Percentiles rank a stretch among this genome's conserved stretches.
phyloP scores from a whole-genome alignment of 2,113 vertebrate genomes.

The Scomber scombrus region DNA sequence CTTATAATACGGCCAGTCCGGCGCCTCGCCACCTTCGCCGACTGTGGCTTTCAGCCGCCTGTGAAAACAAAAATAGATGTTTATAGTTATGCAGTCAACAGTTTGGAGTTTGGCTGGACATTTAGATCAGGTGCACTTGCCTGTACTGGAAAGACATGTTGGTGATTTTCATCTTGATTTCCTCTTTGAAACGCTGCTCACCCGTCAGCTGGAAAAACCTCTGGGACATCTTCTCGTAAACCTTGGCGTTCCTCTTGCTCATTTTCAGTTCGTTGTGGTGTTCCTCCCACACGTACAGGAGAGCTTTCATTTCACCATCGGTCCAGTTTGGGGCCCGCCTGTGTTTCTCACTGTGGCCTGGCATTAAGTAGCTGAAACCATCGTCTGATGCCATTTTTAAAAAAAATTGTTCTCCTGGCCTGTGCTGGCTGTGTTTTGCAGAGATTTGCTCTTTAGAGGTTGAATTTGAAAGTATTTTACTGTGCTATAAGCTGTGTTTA shows the following conservation, averaged over 20 bases:
- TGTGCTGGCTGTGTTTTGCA: slow-evolving; percentile 46
- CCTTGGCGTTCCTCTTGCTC: slow-evolving; percentile 97
- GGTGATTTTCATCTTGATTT: slow-evolving; percentile 99
- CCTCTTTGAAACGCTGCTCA: slow-evolving; percentile 95
- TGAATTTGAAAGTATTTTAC: slow-evolving; percentile 79
- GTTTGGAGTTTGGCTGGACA: not conserved
- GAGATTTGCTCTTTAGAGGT: slow-evolving; percentile 45
- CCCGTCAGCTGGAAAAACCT: slow-evolving; percentile 96
- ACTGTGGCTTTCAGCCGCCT: slow-evolving; percentile 94
- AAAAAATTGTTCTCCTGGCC: slow-evolving; percentile 54
- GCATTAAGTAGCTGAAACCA: slow-evolving; percentile 90
- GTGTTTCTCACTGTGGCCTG: slow-evolving; percentile 93
- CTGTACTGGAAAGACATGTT: slow-evolving; percentile 99
- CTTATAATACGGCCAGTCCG: slow-evolving; percentile 97
- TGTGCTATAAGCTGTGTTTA: slow-evolving; percentile 46
- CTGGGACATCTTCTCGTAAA: slow-evolving; percentile 99
- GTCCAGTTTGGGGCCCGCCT: slow-evolving; percentile 98
- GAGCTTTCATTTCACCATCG: slow-evolving; percentile 96
- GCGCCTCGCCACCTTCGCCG: slow-evolving; percentile 85
- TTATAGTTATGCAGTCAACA: slow-evolving; percentile 36
- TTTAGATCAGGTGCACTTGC: slow-evolving; percentile 82
- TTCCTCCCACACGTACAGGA: slow-evolving; percentile 98
- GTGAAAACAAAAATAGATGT: slow-evolving; percentile 54
- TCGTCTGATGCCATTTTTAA: slow-evolving; percentile 92
- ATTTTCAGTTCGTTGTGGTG: slow-evolving; percentile 95